These are phyloP conservation scores for Lagopus muta DNA, from an alignment of 2,113 vertebrate species.

Conservation along the genomic window DNA sequence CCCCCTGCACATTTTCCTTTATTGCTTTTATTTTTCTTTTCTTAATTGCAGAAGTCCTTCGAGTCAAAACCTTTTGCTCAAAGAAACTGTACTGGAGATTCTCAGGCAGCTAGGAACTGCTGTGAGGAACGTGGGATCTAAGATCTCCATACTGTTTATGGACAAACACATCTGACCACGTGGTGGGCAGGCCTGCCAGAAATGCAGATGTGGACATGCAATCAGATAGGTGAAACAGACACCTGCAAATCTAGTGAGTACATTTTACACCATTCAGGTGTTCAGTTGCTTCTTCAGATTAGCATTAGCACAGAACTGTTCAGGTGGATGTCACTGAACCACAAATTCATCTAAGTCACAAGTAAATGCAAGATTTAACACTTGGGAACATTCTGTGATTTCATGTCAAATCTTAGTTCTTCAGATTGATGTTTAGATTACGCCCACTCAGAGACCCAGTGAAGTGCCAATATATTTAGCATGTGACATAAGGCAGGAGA, in stretches of 20 bases:
- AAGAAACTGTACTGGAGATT: neutral
- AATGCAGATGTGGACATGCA: neutral
- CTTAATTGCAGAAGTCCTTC: neutral
- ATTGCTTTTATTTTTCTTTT: neutral
- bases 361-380: neutral
- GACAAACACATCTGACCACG: neutral
- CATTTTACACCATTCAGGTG: conserved; percentile 6
- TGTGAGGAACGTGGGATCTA: neutral
- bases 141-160: neutral
- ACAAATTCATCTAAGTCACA: neutral
- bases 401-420: neutral
- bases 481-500: neutral
- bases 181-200: conserved; percentile 18
- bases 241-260: conserved; percentile 6
- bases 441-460: neutral
- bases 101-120: neutral
- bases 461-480: neutral
- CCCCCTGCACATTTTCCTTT: neutral
- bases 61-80: neutral
- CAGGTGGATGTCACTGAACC: neutral
- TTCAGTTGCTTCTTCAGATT: neutral
- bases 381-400: neutral
- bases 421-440: neutral
- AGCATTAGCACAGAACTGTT: neutral
- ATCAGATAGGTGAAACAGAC: neutral